Percentiles rank a stretch among this genome's conserved stretches.
Conservation (phyloP, 1,140 invertebrate genomes). For the Semibalanus balanoides region DNA sequence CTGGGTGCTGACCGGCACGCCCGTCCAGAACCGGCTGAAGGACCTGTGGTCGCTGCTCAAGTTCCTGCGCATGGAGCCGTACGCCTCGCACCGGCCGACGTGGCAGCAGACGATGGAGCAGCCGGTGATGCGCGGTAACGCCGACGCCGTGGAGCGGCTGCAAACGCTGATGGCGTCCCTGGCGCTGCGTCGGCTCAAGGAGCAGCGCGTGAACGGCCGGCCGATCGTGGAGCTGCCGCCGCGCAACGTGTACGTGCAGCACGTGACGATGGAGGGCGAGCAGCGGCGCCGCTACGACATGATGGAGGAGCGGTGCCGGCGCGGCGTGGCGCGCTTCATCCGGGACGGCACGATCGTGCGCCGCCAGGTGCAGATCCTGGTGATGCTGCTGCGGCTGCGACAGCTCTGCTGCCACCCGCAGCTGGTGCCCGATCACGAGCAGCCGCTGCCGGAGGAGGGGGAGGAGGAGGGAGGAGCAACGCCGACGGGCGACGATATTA, state of each 20-base stretch:
- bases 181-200: background rate
- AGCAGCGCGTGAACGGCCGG: background rate
- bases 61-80: conserved; percentile 42
- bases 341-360: background rate
- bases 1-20: conserved; percentile 87
- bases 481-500: too few species aligned
- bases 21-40: conserved; percentile 82
- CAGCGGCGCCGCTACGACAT: background rate
- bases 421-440: conserved; percentile 28
- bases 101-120: background rate
- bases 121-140: background rate
- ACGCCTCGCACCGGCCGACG: background rate
- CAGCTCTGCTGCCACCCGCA: conserved; percentile 80
- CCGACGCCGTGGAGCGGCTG: background rate
- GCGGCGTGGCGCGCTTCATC: background rate
- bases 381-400: conserved; percentile 61
- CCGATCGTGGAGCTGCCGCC: background rate
- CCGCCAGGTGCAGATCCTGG: conserved; percentile 37
- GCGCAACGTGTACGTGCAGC: background rate
- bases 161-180: background rate
- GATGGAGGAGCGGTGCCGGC: background rate
- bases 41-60: conserved; percentile 78
- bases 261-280: background rate
- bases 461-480: background rate
- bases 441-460: background rate